phyloP scores from a whole-genome alignment of 1,140 invertebrate species.

The Aphaenogaster rudis region DNA sequence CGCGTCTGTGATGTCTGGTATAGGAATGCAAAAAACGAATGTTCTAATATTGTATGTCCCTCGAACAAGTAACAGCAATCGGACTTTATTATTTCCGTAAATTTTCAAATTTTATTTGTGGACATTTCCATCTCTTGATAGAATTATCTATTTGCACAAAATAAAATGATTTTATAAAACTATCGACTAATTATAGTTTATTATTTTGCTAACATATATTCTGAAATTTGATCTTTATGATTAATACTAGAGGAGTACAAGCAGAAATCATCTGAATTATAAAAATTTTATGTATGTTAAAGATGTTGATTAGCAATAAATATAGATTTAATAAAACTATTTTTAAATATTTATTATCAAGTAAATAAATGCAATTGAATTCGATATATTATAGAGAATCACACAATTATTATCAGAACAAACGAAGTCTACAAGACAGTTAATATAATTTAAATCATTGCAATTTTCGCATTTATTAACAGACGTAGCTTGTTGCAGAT shows the following conservation, averaged over 20 bases:
- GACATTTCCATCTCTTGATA: background rate
- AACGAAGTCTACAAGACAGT: background rate
- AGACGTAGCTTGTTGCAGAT: slow-evolving; percentile 32
- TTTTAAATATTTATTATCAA: background rate
- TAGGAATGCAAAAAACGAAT: background rate
- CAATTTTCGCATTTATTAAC: slow-evolving; percentile 26
- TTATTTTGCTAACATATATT: background rate
- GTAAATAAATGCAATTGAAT: background rate
- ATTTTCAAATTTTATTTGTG: background rate
- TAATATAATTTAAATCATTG: slow-evolving; percentile 29
- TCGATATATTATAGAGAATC: background rate
- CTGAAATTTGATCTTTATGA: background rate
- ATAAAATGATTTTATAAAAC: background rate
- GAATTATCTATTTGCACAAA: background rate
- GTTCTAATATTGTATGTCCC: background rate
- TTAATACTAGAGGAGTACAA: background rate
- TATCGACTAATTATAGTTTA: background rate
- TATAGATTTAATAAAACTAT: slow-evolving; percentile 4
- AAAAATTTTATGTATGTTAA: background rate
- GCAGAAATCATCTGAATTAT: background rate
- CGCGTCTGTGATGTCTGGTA: too few relatives aligned
- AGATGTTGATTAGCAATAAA: background rate
- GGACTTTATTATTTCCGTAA: background rate
- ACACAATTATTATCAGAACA: slow-evolving; percentile 21
- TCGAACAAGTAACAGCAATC: background rate